Conservation (phyloP, 2,888 invertebrate genomes). For the Parasteatoda lunata region DNA sequence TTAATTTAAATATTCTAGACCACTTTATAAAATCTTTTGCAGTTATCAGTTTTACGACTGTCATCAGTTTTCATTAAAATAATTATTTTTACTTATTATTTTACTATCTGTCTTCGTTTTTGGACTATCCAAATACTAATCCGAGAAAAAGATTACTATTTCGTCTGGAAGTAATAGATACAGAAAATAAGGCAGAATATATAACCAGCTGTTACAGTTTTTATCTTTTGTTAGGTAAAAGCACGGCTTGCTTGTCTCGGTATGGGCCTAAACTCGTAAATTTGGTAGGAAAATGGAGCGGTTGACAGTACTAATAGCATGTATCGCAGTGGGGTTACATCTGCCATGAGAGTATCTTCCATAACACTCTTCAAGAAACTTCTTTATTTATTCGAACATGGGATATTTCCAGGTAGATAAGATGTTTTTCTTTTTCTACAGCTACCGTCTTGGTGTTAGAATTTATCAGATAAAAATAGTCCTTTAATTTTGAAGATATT, state of each 20-base stretch:
- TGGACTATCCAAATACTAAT: too few relatives aligned
- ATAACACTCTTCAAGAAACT: conserved; percentile 33
- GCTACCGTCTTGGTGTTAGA: conserved; percentile 29
- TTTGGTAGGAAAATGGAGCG: conserved; percentile 39
- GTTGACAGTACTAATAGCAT: conserved; percentile 65
- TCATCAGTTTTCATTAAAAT: too few relatives aligned
- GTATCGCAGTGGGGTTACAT: conserved; percentile 62
- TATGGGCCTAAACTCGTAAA: conserved; percentile 59
- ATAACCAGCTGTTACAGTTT: conserved; percentile 43
- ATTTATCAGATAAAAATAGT: too few relatives aligned
- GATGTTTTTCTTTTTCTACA: not conserved
- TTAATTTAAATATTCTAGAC: too few relatives aligned
- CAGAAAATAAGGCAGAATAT: conserved; percentile 20
- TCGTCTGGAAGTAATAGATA: conserved; percentile 11
- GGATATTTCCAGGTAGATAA: not conserved
- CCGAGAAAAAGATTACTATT: not conserved
- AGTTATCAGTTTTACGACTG: too few relatives aligned
- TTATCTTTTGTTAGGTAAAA: conserved; percentile 50
- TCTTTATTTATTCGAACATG: conserved; percentile 32
- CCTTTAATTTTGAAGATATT: too few relatives aligned
- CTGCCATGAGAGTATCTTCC: conserved; percentile 29
- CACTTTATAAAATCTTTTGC: too few relatives aligned
- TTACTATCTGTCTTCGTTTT: too few relatives aligned
- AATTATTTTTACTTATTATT: too few relatives aligned
- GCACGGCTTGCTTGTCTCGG: conserved; percentile 45